Percentiles rank a stretch among this genome's conserved stretches.
phyloP scores from a whole-genome alignment of 1,140 invertebrate genomes.

The Galleria mellonella region DNA sequence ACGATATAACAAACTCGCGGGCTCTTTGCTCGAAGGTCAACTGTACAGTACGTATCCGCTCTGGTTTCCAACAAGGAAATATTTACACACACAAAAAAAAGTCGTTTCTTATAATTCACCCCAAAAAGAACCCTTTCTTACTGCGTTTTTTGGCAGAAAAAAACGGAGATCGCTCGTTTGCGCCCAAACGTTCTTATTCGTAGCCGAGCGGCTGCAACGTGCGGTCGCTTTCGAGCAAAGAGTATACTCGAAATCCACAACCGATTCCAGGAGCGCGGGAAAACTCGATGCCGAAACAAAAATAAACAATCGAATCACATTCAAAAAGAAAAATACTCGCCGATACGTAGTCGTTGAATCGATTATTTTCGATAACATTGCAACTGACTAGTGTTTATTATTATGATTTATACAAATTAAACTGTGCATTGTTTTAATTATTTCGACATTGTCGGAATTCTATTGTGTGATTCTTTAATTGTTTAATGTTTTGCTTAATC shows the following conservation, averaged over 20 bases:
- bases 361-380: constrained; percentile 43
- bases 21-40: constrained; percentile 33
- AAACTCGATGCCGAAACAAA: constrained; percentile 25
- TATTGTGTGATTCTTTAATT: constrained; percentile 45
- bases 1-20: background rate
- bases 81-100: constrained; percentile 27
- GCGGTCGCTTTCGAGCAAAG: constrained; percentile 39
- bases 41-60: constrained; percentile 23
- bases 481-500: constrained; percentile 43
- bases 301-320: constrained; percentile 27
- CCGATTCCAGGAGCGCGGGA: constrained; percentile 53
- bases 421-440: constrained; percentile 57
- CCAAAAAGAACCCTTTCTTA: constrained; percentile 59
- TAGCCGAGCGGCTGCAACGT: constrained; percentile 49
- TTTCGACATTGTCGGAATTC: constrained; percentile 54
- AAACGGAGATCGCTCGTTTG: constrained; percentile 31
- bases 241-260: constrained; percentile 18
- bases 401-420: constrained; percentile 56
- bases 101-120: constrained; percentile 59
- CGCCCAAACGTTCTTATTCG: constrained; percentile 43
- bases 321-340: constrained; percentile 11
- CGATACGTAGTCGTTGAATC: constrained; percentile 22
- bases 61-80: constrained; percentile 27
- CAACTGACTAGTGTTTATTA: constrained; percentile 40
- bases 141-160: constrained; percentile 62